A percentile compares a stretch with the other conserved stretches of the same genome.
phyloP scores from a whole-genome alignment of 1,140 invertebrate genomes.

The Cyrtorhinus lividipennis region DNA sequence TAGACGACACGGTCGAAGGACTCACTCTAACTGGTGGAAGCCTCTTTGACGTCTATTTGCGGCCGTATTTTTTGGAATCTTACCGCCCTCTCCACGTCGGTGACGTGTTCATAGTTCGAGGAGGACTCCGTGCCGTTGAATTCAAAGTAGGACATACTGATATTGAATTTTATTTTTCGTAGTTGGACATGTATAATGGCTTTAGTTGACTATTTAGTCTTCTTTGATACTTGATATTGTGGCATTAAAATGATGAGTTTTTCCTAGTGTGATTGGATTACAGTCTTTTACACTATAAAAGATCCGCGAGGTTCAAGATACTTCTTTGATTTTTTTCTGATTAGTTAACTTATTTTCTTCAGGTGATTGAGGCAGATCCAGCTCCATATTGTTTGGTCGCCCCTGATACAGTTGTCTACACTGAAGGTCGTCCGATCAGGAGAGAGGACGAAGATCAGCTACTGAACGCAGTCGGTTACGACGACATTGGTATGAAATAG shows the following conservation, averaged over 20 bases:
- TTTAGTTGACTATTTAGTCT: no score
- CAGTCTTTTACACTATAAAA: no score
- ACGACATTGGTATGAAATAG: slow-evolving; percentile 86
- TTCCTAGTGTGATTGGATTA: no score
- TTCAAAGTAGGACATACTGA: slow-evolving; percentile 65
- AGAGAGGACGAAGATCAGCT: slow-evolving; percentile 97
- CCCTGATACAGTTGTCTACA: slow-evolving; percentile 96
- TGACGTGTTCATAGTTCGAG: slow-evolving; percentile 93
- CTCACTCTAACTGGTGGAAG: slow-evolving; percentile 92
- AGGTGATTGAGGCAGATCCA: slow-evolving; percentile 82
- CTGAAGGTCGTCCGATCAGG: slow-evolving; percentile 97
- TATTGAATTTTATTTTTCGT: no score
- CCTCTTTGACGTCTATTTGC: slow-evolving; percentile 94
- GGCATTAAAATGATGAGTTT: no score
- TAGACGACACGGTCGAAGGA: slow-evolving; percentile 93
- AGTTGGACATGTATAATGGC: no score
- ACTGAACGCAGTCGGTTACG: slow-evolving; percentile 95
- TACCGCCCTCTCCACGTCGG: slow-evolving; percentile 97
- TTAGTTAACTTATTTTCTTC: neutral
- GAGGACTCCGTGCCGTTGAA: slow-evolving; percentile 97
- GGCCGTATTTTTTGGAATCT: slow-evolving; percentile 97
- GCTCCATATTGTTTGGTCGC: slow-evolving; percentile 96
- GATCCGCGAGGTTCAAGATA: no score
- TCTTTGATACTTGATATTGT: no score
- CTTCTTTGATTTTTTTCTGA: no score